phyloP scores from a whole-genome alignment of 2,797 vertebrate genomes.

The Sorex maritimensis region DNA sequence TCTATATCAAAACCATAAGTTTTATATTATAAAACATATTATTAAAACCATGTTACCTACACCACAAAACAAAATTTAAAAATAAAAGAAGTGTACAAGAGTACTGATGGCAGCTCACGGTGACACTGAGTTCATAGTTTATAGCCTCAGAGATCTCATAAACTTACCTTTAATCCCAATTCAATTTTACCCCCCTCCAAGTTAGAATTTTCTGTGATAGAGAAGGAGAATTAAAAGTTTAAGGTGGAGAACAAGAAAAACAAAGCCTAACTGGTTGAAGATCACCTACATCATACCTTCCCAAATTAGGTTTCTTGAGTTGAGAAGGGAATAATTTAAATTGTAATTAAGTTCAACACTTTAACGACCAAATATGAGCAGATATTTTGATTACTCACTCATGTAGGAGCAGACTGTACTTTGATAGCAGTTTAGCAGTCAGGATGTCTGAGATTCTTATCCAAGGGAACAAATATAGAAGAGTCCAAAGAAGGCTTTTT shows the following conservation, averaged over 20 bases:
- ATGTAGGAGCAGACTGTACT: no score
- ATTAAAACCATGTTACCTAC: no score
- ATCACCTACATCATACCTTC: neutral
- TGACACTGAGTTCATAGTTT: neutral
- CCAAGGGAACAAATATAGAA: neutral
- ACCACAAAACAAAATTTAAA: no score
- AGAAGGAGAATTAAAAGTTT: neutral
- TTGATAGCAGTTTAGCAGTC: neutral
- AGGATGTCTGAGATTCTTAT: neutral
- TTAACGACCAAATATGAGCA: neutral
- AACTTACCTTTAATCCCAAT: neutral
- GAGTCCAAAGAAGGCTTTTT: no score
- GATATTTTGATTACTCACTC: neutral
- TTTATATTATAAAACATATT: no score
- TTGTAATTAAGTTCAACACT: neutral
- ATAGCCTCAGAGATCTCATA: neutral
- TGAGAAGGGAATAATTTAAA: slow-evolving; percentile 27
- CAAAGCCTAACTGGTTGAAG: neutral
- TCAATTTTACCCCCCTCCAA: neutral
- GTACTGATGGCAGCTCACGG: neutral
- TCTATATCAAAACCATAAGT: no score
- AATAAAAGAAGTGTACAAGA: neutral
- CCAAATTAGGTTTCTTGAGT: neutral
- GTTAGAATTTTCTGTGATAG: neutral
- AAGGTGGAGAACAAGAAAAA: neutral